A percentile compares a stretch with the other conserved stretches of the same genome.
Evolutionary conservation across 2,888 invertebrate species (phyloP).

Genomic region (Xestoiulus laeticollis): DNA sequence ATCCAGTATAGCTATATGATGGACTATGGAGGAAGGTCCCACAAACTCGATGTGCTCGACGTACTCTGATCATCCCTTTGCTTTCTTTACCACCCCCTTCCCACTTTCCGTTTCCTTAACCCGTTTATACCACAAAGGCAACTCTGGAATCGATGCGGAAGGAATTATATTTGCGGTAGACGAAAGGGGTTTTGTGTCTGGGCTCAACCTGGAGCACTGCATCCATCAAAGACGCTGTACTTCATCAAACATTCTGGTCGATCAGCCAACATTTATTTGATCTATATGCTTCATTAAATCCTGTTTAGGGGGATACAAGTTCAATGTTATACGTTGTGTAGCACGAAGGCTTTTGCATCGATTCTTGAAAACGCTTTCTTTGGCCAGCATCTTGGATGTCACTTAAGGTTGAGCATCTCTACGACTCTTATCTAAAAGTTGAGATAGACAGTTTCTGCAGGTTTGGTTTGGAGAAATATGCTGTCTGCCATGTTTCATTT

Average conservation of each 20-base stretch:
- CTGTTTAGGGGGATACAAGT: not conserved
- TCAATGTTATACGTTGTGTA: not conserved
- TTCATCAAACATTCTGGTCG: not conserved
- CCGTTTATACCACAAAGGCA: no score
- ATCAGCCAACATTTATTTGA: not conserved
- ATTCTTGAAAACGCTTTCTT: not conserved
- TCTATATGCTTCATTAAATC: not conserved
- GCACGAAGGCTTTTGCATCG: not conserved
- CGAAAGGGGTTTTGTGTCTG: no score
- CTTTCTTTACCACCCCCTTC: no score
- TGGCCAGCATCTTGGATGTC: not conserved
- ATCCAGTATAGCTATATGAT: no score
- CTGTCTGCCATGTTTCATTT: no score
- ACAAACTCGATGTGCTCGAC: no score
- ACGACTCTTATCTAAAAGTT: not conserved
- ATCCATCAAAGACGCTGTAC: not conserved
- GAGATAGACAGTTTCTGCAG: not conserved
- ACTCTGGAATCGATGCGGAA: no score
- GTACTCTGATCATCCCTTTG: no score
- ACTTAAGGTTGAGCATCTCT: not conserved
- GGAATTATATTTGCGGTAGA: no score
- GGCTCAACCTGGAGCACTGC: not conserved
- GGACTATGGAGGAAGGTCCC: no score
- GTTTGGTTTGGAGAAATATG: no score
- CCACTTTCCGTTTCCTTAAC: no score